Conservation (phyloP, 2,797 vertebrate genomes). For the Sebastes melanostomus region DNA sequence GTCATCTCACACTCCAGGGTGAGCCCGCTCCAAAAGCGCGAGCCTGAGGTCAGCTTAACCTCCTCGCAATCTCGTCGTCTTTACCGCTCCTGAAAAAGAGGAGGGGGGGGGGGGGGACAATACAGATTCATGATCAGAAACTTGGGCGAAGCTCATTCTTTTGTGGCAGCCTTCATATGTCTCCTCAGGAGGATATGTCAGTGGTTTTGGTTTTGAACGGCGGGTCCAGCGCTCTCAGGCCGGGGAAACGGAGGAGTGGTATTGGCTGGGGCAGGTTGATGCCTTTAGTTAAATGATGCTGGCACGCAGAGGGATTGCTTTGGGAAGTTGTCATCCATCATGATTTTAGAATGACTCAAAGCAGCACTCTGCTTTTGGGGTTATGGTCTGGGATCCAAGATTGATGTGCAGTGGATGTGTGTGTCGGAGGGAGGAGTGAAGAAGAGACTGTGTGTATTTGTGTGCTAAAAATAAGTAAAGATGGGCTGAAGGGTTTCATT, state of each 20-base stretch:
- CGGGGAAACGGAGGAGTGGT: slow-evolving; percentile 43
- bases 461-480: slow-evolving; percentile 41
- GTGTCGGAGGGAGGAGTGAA: slow-evolving; percentile 35
- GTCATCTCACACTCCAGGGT: slow-evolving; percentile 79
- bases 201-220: slow-evolving; percentile 48
- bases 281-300: slow-evolving; percentile 83
- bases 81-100: slow-evolving; percentile 16
- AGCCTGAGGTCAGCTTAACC: slow-evolving; percentile 78
- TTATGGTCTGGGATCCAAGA: slow-evolving; percentile 77
- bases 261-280: slow-evolving; percentile 73
- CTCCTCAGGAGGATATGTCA: slow-evolving; percentile 31
- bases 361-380: slow-evolving; percentile 75
- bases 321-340: slow-evolving; percentile 86
- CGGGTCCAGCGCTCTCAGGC: slow-evolving; percentile 33
- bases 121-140: slow-evolving; percentile 53
- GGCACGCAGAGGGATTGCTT: slow-evolving; percentile 80
- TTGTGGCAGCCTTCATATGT: slow-evolving; percentile 58
- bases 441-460: slow-evolving; percentile 36
- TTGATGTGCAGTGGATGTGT: slow-evolving; percentile 74
- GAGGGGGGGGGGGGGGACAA: not conserved
- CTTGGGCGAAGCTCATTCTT: slow-evolving; percentile 56
- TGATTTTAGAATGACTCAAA: slow-evolving; percentile 83
- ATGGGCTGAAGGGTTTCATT: slow-evolving; percentile 33
- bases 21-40: slow-evolving; percentile 65
- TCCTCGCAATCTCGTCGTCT: slow-evolving; percentile 56